Base-by-base conservation (phyloP, 2,888 invertebrate species). In the Hirtodrosophila confusa region DNA sequence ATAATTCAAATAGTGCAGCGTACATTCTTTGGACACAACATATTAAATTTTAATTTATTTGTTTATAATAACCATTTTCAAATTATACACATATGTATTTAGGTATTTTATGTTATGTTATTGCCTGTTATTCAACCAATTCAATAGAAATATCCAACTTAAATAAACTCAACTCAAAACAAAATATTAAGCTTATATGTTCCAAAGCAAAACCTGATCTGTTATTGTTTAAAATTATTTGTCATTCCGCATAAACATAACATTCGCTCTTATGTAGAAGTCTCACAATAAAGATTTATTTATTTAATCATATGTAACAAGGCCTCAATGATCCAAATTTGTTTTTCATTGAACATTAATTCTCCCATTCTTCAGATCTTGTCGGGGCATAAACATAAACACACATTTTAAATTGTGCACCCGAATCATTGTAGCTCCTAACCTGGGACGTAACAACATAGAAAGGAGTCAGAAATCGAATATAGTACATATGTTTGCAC, bases 21-120 rank as follows among this genome's bases (percentile, higher is more conserved):
- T 49, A 73, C 49, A 75, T 71, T 75, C 56, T 54, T 54, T 69
- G 63, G 63, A 55, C 43, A 17, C 55, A 48, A 51, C 17, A 51
- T 51, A 57, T 40, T 54, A 31, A 49, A 37, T 68, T 60, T 69
- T 63, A 48, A 55, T 69, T 63, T 63, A 75, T 70, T 40, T 43
- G 43, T 39, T 54, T 63, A 41, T 47, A 54, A 53, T 47, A 12
- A 44, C 43, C 11, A 48, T 24, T 40, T 50, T 41, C 44, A 39
- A 62, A 45, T 47, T 40, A 41, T 40, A 17, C 43, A 58, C 47
- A 39, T 29, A 53, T 53, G 45, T 54, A 23, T 39, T 62, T 62
- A 75, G 37, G 45, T 69, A 75, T 75, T 75, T 72, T 72, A 75
- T 57, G 75, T 69, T 75, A 69, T 75, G 54, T 72, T 75, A 72